Base-by-base conservation (phyloP, 2,113 vertebrate species). In the Bathybates hornii region DNA sequence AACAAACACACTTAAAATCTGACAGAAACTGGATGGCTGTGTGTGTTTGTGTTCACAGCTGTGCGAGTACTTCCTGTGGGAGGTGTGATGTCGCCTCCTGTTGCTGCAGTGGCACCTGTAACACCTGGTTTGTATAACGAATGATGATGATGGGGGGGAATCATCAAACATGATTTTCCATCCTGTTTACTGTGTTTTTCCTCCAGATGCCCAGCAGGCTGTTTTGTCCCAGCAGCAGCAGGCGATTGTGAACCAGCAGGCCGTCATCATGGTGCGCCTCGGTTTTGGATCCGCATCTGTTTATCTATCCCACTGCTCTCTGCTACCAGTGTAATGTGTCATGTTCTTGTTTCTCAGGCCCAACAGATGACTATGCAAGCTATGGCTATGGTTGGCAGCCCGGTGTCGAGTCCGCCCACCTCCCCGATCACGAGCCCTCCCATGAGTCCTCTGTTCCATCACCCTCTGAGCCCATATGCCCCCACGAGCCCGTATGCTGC, bases 351-450 rank as follows among this genome's bases (percentile, higher is more conserved):
- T 52, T 9, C 81, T 24, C 92, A 98, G 98, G 97, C 97, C 41
- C 97, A 96, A 90, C 97, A 98, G 94, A 97, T 97, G 97, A 97
- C 97, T 68, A 96, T 97, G 93, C 97, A 97, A 89, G 96, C 97
- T 27, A 96, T 97, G 96, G 96, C 96, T 76, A 95, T 96, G 36
- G 91, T 93, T 41, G 27, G 88, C 87, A 95, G 93, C 78, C 96
- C 96, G 1, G 83, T 96, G 53, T 89, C 92, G 1, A 95, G 94
- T 52, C 93, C 95, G 16, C 94, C 93, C 7, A 92, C 93, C 21
- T 89, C 95, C n/a, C 94, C 95, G 1, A 82, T 94, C 85, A 95
- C 68, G 1, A 96, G 90, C 83, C 93, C 93, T 19, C 92, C 94
- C 38, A 89, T 89, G 84, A 96, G 95, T 63, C 95, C 95, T 13